Evolutionary conservation across 2,113 vertebrate species (phyloP).

Genomic region (Merops nubicus): DNA sequence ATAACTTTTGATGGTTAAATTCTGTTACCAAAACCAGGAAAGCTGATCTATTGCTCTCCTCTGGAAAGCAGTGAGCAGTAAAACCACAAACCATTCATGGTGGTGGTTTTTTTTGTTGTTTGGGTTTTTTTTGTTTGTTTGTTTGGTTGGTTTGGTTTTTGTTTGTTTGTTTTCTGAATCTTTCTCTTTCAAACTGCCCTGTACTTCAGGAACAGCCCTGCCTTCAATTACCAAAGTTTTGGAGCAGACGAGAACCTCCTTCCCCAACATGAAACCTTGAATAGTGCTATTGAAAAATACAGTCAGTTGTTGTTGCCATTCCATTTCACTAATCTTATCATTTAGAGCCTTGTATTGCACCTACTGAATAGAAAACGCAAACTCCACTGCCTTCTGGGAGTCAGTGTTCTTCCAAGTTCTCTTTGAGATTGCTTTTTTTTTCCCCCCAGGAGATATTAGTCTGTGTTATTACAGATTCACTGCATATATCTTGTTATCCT

Average conservation of each 20-base stretch:
- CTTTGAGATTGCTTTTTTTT: neutral
- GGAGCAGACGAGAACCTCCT: neutral
- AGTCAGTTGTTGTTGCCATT: neutral
- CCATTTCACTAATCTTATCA: neutral
- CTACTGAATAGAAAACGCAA: conserved; percentile 23
- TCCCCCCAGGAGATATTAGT: neutral
- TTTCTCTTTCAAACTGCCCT: neutral
- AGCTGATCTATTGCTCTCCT: neutral
- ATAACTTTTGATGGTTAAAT: neutral
- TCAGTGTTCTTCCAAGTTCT: neutral
- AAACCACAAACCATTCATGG: neutral
- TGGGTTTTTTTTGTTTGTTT: neutral
- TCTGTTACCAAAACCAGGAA: neutral
- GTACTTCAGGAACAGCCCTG: neutral
- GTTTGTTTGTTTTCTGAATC: neutral
- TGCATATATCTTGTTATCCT: conserved; percentile 1
- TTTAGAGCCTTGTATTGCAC: neutral
- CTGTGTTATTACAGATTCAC: neutral
- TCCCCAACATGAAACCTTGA: neutral
- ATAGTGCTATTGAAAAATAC: neutral
- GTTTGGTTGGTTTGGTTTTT: no score
- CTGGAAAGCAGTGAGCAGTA: neutral
- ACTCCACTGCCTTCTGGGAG: neutral
- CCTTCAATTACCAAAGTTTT: neutral
- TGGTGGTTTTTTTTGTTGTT: no score